Evolutionary conservation across 2,113 vertebrate species (phyloP), one percentile per base, ranked within the genome.

Genomic region (Recurvirostra avosetta): DNA sequence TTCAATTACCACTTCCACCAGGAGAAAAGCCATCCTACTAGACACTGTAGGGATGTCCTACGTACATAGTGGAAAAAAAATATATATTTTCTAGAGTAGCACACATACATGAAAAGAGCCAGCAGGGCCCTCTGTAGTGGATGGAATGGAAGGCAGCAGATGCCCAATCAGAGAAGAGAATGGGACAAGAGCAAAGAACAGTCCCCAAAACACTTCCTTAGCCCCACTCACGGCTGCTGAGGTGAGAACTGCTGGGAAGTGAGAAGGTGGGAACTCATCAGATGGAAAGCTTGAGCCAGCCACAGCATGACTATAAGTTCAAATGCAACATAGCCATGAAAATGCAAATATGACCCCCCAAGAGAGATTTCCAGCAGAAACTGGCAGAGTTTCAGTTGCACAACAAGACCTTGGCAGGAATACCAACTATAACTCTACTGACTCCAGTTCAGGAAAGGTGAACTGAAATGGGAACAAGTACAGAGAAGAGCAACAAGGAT

Each of bases 381-480:
- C 41, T 79, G 49, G 53, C 70, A 85, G 36, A 34, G 45, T 92
- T 95, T 91, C 93, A 79, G 45, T 25, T 88, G 74, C 74, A 87
- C 56, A 82, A 56, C 22, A 41, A 72, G 62, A 79, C 14, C 49
- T 58, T 72, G 62, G 43, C 23, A 52, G 66, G 70, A 86, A 89
- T 68, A 53, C 22, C 70, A 91, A 41, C 86, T 65, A 67, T 23
- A 92, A 32, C 53, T 75, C 56, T 72, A 61, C 61, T 36, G 53
- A 95, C 45, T 73, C 52, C 38, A n/a, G 62, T 38, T 85, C 80
- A 82, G 53, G 52, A 72, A 91, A 94, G 83, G 87, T 56, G 62
- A 85, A 92, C 86, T 84, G 70, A 94, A 96, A 96, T 59, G 58
- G 63, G 87, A 92, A 79, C 40, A 92, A 78, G n/a, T 25, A 93